Percentiles rank a stretch among this genome's conserved stretches.
Conservation (phyloP, 2,797 vertebrate genomes). For the Erithacus rubecula region DNA sequence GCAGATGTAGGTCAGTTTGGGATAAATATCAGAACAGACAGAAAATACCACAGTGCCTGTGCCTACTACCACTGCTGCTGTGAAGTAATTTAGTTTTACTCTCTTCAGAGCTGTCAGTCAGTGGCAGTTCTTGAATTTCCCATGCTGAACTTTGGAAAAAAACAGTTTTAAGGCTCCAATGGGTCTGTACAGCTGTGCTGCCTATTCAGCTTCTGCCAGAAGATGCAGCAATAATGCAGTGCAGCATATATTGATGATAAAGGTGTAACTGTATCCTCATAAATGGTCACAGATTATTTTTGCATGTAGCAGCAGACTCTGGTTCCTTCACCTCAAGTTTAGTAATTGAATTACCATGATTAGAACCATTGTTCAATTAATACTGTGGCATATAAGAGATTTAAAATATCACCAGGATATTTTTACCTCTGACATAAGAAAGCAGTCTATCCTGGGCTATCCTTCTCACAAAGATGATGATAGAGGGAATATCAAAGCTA, state of each 20-base stretch:
- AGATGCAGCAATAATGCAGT: neutral
- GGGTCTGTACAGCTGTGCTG: neutral
- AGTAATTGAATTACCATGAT: neutral
- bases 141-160: neutral
- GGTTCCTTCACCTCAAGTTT: neutral
- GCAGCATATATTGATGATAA: neutral
- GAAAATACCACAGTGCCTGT: conserved; percentile 54
- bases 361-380: neutral
- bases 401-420: neutral
- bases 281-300: neutral
- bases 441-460: neutral
- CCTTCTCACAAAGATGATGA: neutral
- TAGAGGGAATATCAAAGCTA: neutral
- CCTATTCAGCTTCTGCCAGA: neutral
- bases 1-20: conserved; percentile 78
- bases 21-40: conserved; percentile 72
- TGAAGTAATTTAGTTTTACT: conserved; percentile 47
- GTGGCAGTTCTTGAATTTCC: neutral
- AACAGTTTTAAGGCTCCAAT: neutral
- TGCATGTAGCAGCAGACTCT: neutral
- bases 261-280: neutral
- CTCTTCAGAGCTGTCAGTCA: conserved; percentile 41
- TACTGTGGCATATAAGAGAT: neutral
- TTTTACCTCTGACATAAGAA: neutral
- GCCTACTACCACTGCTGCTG: conserved; percentile 39